phyloP scores from a whole-genome alignment of 2,888 invertebrate genomes.

The Eurois occulta region DNA sequence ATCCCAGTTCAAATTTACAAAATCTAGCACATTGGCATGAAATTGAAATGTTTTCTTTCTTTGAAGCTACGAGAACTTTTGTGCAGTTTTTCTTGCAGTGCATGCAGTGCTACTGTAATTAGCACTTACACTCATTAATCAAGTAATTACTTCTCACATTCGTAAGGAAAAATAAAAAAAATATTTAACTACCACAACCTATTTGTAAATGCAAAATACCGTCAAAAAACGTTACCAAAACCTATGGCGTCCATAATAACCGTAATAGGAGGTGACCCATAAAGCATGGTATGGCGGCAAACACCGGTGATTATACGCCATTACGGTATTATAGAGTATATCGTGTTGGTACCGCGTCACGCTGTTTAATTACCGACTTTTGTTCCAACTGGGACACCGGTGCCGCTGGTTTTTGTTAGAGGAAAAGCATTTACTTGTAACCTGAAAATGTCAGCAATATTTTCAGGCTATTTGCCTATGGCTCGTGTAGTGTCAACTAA shows the following conservation, averaged over 20 bases:
- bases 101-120: background rate
- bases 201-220: constrained; percentile 48
- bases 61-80: background rate
- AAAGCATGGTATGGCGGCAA: constrained; percentile 59
- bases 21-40: background rate
- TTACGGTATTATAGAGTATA: constrained; percentile 63
- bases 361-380: constrained; percentile 72
- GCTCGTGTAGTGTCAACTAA: background rate
- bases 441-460: background rate
- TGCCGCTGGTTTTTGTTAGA: background rate
- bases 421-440: background rate
- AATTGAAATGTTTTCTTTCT: background rate
- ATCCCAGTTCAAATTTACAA: background rate
- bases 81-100: background rate
- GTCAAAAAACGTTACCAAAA: constrained; percentile 39
- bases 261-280: constrained; percentile 63
- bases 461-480: background rate
- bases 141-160: background rate
- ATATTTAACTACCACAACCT: background rate
- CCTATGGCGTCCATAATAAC: constrained; percentile 48
- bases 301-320: constrained; percentile 67
- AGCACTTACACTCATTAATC: background rate
- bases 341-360: constrained; percentile 70
- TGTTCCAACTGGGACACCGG: constrained; percentile 49
- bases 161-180: background rate